These are phyloP conservation scores for Columba janthina DNA, from an alignment of 2,113 vertebrate species.

Conservation along the genomic window DNA sequence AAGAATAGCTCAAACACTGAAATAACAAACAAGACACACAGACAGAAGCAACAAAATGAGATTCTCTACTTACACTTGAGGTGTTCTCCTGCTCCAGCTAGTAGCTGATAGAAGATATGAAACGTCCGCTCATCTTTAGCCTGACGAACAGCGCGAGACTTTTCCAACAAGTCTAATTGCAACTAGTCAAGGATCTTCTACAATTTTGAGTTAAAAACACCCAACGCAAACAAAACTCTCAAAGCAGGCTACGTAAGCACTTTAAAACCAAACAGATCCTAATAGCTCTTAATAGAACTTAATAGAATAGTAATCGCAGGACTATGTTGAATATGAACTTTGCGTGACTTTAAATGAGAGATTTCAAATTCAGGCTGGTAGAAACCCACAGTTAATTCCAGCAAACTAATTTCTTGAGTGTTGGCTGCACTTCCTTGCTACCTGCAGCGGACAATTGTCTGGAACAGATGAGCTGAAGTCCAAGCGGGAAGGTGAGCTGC, in stretches of 20 bases:
- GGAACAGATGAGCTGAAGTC: neutral
- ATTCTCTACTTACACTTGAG: slow-evolving; percentile 84
- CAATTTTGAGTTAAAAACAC: accelerated
- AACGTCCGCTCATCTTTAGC: slow-evolving; percentile 98
- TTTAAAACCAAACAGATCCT: neutral
- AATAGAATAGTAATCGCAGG: neutral
- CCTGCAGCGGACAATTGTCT: accelerated
- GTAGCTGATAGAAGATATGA: slow-evolving; percentile 95
- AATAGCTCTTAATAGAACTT: too few species aligned
- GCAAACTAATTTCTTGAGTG: neutral
- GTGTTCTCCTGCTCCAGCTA: slow-evolving; percentile 93
- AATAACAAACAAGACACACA: accelerated
- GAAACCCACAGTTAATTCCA: neutral
- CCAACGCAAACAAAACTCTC: neutral
- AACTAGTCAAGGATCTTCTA: slow-evolving; percentile 75
- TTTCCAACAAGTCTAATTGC: slow-evolving; percentile 90
- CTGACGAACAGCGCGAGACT: slow-evolving; percentile 96
- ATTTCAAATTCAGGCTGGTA: neutral
- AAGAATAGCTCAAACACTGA: accelerated
- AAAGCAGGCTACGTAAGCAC: neutral
- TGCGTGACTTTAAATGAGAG: neutral
- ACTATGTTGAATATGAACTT: accelerated
- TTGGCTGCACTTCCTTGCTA: neutral
- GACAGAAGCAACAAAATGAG: accelerated
- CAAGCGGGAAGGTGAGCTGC: neutral